Evolutionary conservation across 1,140 invertebrate species (phyloP).

Genomic region (Formica selysi): DNA sequence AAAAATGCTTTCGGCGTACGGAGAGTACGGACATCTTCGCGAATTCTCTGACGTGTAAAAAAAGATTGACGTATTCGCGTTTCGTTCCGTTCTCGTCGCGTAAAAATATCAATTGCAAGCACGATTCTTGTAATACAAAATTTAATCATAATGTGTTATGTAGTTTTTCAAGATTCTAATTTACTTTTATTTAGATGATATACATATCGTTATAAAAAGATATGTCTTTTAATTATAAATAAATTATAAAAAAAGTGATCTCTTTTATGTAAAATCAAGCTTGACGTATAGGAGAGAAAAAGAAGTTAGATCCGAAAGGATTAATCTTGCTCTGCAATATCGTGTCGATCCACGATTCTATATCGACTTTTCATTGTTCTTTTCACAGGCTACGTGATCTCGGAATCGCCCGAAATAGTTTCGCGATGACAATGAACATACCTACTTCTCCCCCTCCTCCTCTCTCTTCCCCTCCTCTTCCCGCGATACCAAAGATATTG

Average conservation of each 20-base stretch:
- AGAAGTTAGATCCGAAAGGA: too few species aligned
- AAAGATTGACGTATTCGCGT: background rate
- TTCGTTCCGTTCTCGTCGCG: conserved; percentile 3
- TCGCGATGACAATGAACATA: conserved; percentile 82
- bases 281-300: too few species aligned
- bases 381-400: conserved; percentile 78
- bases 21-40: background rate
- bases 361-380: conserved; percentile 57
- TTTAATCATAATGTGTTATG: background rate
- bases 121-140: background rate
- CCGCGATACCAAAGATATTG: conserved; percentile 80
- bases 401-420: conserved; percentile 80
- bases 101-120: background rate
- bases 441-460: conserved; percentile 55
- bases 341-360: conserved; percentile 15
- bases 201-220: too few species aligned
- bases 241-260: too few species aligned
- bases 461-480: background rate
- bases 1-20: conserved; percentile 4
- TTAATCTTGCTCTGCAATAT: conserved; percentile 49
- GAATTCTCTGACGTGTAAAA: background rate
- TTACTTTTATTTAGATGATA: background rate
- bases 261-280: too few species aligned
- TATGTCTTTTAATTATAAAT: too few species aligned
- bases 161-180: background rate